Percentiles rank a stretch among this genome's conserved stretches.
Conservation (phyloP, 2,113 vertebrate genomes). For the Ochotona curzoniae region DNA sequence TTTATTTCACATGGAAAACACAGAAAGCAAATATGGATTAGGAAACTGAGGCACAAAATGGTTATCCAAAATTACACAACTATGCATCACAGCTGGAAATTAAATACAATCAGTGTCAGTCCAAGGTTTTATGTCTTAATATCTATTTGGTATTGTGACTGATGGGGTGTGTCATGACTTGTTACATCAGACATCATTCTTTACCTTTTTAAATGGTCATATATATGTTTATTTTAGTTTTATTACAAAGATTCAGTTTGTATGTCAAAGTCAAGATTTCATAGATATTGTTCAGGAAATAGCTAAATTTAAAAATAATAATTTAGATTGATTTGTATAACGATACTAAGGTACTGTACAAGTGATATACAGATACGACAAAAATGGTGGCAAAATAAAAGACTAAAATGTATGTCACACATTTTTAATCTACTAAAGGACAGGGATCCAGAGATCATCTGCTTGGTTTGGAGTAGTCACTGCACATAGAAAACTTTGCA, state of each 20-base stretch:
- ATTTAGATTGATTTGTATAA: slow-evolving; percentile 2
- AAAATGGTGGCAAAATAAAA: not conserved
- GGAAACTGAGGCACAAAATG: not conserved
- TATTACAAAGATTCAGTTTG: slow-evolving; percentile 9
- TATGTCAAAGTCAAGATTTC: not conserved
- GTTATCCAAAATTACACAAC: not conserved
- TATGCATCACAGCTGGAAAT: not conserved
- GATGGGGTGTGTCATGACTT: not conserved
- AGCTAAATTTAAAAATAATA: not conserved
- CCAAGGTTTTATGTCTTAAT: not conserved
- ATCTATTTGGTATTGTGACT: not conserved
- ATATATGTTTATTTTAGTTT: slow-evolving; percentile 2
- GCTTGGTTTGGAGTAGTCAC: not conserved
- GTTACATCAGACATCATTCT: not conserved
- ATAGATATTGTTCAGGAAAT: not conserved
- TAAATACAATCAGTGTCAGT: not conserved
- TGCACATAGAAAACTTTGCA: not conserved
- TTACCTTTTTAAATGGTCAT: not conserved
- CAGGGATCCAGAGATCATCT: not conserved
- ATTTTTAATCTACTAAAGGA: not conserved
- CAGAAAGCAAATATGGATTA: not conserved
- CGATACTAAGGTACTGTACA: not conserved
- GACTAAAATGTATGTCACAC: not conserved
- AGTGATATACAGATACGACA: not conserved
- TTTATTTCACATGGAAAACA: not conserved